Conservation (phyloP, 2,888 invertebrate genomes). For the Zygothrica quintamaculata region DNA sequence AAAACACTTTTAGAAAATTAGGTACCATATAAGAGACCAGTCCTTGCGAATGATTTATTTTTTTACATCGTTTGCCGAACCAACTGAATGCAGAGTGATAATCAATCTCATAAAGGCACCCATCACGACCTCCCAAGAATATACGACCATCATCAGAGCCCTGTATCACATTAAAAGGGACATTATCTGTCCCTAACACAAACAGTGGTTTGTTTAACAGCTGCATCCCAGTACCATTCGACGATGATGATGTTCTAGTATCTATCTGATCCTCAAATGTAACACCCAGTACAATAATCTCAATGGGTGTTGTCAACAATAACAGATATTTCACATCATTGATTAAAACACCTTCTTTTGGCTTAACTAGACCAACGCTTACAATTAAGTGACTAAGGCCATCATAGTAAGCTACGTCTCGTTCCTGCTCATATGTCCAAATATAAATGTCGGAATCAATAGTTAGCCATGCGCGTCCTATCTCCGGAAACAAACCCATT, state of each 20-base stretch:
- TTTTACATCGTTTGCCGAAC: slow-evolving; percentile 97
- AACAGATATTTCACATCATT: slow-evolving; percentile 95
- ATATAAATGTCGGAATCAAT: slow-evolving; percentile 98
- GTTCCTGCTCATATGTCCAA: slow-evolving; percentile 98
- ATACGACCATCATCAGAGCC: slow-evolving; percentile 94
- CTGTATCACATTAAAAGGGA: slow-evolving; percentile 92
- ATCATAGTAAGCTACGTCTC: slow-evolving; percentile 98
- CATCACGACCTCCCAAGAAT: slow-evolving; percentile 97
- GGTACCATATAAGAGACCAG: slow-evolving; percentile 94
- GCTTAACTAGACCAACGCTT: slow-evolving; percentile 95
- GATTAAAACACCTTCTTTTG: slow-evolving; percentile 95
- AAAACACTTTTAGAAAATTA: slow-evolving; percentile 92
- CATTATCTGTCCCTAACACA: slow-evolving; percentile 94
- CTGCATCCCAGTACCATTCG: slow-evolving; percentile 90
- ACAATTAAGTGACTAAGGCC: slow-evolving; percentile 97
- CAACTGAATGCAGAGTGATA: slow-evolving; percentile 97
- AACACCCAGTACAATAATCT: slow-evolving; percentile 88
- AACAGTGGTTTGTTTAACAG: slow-evolving; percentile 97
- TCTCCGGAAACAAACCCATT: slow-evolving; percentile 99
- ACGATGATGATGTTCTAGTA: slow-evolving; percentile 24
- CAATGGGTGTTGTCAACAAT: slow-evolving; percentile 96
- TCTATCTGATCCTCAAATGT: slow-evolving; percentile 80
- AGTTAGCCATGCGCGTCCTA: slow-evolving; percentile 97
- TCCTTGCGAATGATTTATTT: slow-evolving; percentile 96
- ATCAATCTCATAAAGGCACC: slow-evolving; percentile 96